A percentile compares a stretch with the other conserved stretches of the same genome.
Conservation (phyloP, 1,140 invertebrate genomes). For the silkworm (Bombyx mori) region DNA sequence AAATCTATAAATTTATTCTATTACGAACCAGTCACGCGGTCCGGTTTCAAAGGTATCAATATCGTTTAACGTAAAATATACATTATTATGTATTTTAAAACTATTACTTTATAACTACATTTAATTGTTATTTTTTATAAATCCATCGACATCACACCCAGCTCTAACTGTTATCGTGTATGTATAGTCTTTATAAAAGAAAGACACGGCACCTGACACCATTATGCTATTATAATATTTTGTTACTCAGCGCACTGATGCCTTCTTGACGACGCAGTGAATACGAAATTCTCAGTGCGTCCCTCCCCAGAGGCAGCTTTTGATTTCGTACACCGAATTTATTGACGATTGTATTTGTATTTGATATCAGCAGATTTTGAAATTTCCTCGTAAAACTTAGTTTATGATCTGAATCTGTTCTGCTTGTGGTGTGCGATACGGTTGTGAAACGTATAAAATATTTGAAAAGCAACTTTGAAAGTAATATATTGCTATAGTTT, state of each 20-base stretch:
- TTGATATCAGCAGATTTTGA: constrained; percentile 24
- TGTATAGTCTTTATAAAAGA: constrained; percentile 31
- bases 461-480: no score
- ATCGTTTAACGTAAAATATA: no score
- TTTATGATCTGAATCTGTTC: constrained; percentile 9
- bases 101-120: no score
- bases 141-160: neutral
- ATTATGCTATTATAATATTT: constrained; percentile 69
- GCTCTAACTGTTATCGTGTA: constrained; percentile 11
- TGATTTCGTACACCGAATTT: constrained; percentile 44
- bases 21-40: no score
- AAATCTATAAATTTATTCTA: no score
- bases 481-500: no score
- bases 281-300: constrained; percentile 49
- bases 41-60: no score
- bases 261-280: constrained; percentile 65
- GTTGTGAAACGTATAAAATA: no score
- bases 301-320: constrained; percentile 24
- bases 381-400: constrained; percentile 22
- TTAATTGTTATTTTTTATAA: neutral
- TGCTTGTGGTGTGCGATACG: no score
- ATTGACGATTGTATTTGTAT: constrained; percentile 48
- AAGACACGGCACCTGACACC: constrained; percentile 62
- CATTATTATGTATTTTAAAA: neutral
- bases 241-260: constrained; percentile 52